Base-by-base conservation (phyloP, 2,888 invertebrate species). In the Pollenia griseotomentosa region DNA sequence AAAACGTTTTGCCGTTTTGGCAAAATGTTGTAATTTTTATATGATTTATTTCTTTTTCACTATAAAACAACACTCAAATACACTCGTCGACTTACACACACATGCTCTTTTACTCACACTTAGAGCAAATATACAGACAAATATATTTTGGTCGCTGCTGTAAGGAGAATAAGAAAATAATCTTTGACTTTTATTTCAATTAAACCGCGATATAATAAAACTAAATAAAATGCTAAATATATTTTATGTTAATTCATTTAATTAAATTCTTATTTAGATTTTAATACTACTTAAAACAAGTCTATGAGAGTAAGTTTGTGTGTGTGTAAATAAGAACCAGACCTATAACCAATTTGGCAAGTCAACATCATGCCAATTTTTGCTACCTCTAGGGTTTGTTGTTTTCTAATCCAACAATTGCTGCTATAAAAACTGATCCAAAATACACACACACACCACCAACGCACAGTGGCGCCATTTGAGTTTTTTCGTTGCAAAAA, bases 161-260 rank as follows among this genome's bases (percentile, higher is more conserved):
- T 68, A 48, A 23, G 23, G 82, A 48, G 78, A 74, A 86, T 86
- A 83, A 86, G 86, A 78, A 79, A 77, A 65, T 23, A 82, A 86
- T 86, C 86, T 86, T 83, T 83, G 86, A 86, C 83, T 86, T 86
- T 86, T 71, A 81, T 85, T 85, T 85, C 86, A 86, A 86, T 86
- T 86, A 83, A 86, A 83, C 83, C 86, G 86, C 86, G 82, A 86
- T 86, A 83, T 82, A 86, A 86, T 74, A 68, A 83, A 86, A 74
- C 82, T 83, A 74, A 86, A 86, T 86, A 78, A 86, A 86, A 78
- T 86, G 74, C 82, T 68, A 82, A 86, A 74, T 82, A 78, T 82
- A 82, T 78, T 86, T 78, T 86, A 79, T 86, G 63, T 84, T 86
- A 68, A 75, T 75, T 61, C 53, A 16, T 59, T 68, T 68, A 11